These are phyloP conservation scores for Heliconius charithonia DNA, from an alignment of 2,888 invertebrate genomes.

Conservation along the genomic window DNA sequence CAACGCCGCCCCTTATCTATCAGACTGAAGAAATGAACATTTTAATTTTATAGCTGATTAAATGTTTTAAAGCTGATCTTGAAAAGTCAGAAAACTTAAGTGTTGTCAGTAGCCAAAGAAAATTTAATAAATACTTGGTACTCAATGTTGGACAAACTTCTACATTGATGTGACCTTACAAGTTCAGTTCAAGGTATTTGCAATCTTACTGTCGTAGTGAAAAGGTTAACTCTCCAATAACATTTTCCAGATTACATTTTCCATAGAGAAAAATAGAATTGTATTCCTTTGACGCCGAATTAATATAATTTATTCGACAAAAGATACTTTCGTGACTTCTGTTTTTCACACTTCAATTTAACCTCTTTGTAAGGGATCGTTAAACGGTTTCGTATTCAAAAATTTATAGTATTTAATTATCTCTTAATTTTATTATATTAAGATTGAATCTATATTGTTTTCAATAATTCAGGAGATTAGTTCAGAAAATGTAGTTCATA, in stretches of 20 bases:
- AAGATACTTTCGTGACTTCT: slow-evolving; percentile 34
- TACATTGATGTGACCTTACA: slow-evolving; percentile 5
- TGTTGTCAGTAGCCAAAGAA: slow-evolving; percentile 7
- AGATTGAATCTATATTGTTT: background rate
- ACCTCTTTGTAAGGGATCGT: slow-evolving; percentile 15
- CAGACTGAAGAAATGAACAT: too few relatives aligned
- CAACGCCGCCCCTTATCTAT: too few relatives aligned
- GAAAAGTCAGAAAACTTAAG: background rate
- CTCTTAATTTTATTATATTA: background rate
- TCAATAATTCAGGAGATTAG: background rate
- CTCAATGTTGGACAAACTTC: slow-evolving; percentile 28
- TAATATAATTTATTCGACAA: slow-evolving; percentile 37
- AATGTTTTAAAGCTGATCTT: background rate
- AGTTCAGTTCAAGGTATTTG: background rate
- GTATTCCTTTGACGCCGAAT: slow-evolving; percentile 39
- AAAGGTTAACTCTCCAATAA: slow-evolving; percentile 1
- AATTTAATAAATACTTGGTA: slow-evolving; percentile 30
- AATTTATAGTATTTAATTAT: slow-evolving; percentile 16
- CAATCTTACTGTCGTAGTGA: background rate
- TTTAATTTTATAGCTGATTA: too few relatives aligned
- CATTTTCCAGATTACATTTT: background rate
- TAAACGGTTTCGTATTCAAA: background rate
- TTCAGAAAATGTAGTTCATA: background rate
- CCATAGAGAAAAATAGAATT: slow-evolving; percentile 33
- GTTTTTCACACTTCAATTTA: slow-evolving; percentile 25